These are phyloP conservation scores for Eretmocerus hayati DNA, from an alignment of 2,888 invertebrate genomes.

Conservation along the genomic window DNA sequence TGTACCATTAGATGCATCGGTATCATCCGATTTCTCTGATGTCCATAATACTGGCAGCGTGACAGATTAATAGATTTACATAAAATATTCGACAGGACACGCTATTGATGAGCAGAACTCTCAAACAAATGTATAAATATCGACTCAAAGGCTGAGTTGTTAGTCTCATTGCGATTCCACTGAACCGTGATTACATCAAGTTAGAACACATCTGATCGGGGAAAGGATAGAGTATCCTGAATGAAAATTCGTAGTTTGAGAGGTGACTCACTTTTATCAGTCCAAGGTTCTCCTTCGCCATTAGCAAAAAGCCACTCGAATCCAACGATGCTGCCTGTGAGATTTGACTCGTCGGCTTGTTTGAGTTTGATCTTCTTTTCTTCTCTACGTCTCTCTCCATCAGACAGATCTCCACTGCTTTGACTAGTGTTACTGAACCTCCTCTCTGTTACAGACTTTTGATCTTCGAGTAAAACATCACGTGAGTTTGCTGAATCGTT, in stretches of 20 bases:
- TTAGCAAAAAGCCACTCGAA: slow-evolving; percentile 60
- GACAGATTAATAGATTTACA: slow-evolving; percentile 28
- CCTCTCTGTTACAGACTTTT: slow-evolving; percentile 28
- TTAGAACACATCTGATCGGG: not conserved
- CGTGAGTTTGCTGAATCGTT: slow-evolving; percentile 42
- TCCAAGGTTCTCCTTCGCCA: slow-evolving; percentile 37
- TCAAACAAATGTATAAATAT: no score
- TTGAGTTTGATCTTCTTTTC: slow-evolving; percentile 29
- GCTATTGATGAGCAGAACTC: no score
- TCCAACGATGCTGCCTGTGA: slow-evolving; percentile 52
- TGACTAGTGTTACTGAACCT: slow-evolving; percentile 44
- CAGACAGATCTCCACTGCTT: slow-evolving; percentile 41
- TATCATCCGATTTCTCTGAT: slow-evolving; percentile 45
- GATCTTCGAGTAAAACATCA: slow-evolving; percentile 40
- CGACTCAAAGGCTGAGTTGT: no score
- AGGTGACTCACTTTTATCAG: slow-evolving; percentile 38
- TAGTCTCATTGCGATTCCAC: no score
- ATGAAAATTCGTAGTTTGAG: not conserved
- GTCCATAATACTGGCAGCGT: slow-evolving; percentile 45
- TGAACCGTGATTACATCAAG: not conserved
- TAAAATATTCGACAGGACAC: no score
- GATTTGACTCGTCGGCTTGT: slow-evolving; percentile 37
- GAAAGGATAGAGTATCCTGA: not conserved
- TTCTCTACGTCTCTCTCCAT: slow-evolving; percentile 31
- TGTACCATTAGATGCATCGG: slow-evolving; percentile 45